These are phyloP conservation scores for Plutomurus gul DNA, from an alignment of 1,140 invertebrate genomes.

Conservation along the genomic window DNA sequence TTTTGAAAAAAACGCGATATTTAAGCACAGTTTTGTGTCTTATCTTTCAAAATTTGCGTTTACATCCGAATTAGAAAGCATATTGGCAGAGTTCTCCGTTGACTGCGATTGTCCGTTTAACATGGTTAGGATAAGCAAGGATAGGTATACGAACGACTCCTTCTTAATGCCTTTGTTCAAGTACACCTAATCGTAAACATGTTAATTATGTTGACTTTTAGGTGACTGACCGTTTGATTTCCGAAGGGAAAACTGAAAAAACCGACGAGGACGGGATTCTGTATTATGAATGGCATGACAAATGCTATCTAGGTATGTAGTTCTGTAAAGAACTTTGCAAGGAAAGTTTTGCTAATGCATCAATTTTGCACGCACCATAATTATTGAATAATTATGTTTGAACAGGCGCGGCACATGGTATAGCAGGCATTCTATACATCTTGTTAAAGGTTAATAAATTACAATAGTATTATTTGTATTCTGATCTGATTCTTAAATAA, in stretches of 20 bases:
- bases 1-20: no score
- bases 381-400: no score
- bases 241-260: slow-evolving; percentile 8
- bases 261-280: slow-evolving; percentile 56
- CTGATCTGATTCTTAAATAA: not conserved
- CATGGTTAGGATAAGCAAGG: no score
- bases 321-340: no score
- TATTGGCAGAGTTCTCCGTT: no score
- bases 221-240: slow-evolving; percentile 36
- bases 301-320: slow-evolving; percentile 82
- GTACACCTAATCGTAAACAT: not conserved
- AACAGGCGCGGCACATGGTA: slow-evolving; percentile 83
- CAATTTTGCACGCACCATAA: not conserved
- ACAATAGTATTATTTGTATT: not conserved
- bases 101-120: no score
- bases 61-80: no score
- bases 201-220: not conserved
- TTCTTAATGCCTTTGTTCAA: no score
- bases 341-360: not conserved
- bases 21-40: no score
- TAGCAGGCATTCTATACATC: slow-evolving; percentile 81
- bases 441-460: slow-evolving; percentile 68
- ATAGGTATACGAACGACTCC: no score
- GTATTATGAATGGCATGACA: slow-evolving; percentile 86
- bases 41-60: no score